Base-by-base conservation (phyloP, 2,888 invertebrate species). In the Peribatodes rhomboidaria region DNA sequence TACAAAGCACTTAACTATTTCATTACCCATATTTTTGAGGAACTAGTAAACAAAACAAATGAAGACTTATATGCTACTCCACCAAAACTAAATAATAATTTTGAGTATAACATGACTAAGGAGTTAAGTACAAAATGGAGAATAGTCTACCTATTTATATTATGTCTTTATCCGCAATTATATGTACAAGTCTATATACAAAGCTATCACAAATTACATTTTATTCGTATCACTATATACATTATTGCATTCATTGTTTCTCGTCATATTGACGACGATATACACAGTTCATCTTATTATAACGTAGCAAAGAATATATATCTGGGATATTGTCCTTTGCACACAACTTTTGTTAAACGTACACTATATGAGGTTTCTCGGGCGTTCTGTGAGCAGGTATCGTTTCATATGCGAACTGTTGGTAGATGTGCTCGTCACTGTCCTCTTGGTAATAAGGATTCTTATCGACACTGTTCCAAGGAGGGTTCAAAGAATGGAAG, bases 281-380 rank as follows among this genome's bases (percentile, higher is more conserved):
- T 81, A 81, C 80, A 72, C 74, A 70, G 76, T 79, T 78, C 79
- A 78, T 76, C 76, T 73, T 76, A 78, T 83, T 84, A 82, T 80
- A 82, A 80, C 82, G 77, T 79, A 86, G 83, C 83, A 86, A 87
- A 83, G 83, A 84, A 80, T 83, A 84, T 82, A 84, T 84, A 84
- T 85, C 80, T 79, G 60, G 56, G 56, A 87, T 82, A 88, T 85
- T 85, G 89, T 90, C 85, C 85, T 83, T 86, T 83, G 84, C 84
- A 75, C 82, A 86, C 85, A 88, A 84, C 84, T 87, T 91, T 82
- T 90, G 93, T 93, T 94, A 94, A 79, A 94, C 94, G 77, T 94
- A 94, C 86, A 94, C 94, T 90, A 94, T 94, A 86, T 94, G 94
- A 66, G 94, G 94, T 84, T 94, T 93, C 78, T 94, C 94, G 59